A percentile compares a stretch with the other conserved stretches of the same genome.
phyloP scores from a whole-genome alignment of 2,113 vertebrate species.

The Fulmarus glacialis region DNA sequence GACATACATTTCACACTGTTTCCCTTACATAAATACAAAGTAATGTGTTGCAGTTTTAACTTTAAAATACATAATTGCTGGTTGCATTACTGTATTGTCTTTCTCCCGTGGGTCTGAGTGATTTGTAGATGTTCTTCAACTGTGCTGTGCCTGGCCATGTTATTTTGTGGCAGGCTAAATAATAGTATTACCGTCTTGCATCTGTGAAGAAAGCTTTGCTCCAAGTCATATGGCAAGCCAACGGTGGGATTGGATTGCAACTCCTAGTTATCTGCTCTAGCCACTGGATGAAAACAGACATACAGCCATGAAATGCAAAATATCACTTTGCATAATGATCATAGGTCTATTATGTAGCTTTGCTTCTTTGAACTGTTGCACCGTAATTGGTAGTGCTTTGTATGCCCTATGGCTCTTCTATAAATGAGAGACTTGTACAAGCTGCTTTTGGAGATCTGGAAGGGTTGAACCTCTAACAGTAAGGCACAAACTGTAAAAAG shows the following conservation, averaged over 20 bases:
- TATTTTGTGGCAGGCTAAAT: neutral
- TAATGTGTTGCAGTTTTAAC: neutral
- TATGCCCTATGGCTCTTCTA: neutral
- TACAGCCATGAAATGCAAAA: neutral
- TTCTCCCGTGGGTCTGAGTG: neutral
- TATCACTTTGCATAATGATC: neutral
- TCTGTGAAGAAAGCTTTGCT: neutral
- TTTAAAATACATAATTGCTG: neutral
- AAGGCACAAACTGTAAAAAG: neutral
- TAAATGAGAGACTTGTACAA: neutral
- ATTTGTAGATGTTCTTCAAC: neutral
- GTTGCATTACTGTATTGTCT: neutral
- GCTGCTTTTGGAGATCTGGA: neutral
- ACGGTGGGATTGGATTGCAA: accelerated
- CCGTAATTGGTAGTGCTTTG: neutral
- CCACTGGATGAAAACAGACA: neutral
- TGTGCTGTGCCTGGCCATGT: accelerated
- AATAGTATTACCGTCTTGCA: neutral
- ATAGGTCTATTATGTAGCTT: neutral
- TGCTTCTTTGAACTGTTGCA: neutral
- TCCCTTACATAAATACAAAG: neutral
- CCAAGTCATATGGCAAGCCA: neutral
- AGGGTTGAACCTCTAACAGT: neutral
- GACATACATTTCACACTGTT: neutral
- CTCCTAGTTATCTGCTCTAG: neutral